Evolutionary conservation across 1,140 invertebrate genomes (phyloP).

Genomic region (Camponotus vicinus): DNA sequence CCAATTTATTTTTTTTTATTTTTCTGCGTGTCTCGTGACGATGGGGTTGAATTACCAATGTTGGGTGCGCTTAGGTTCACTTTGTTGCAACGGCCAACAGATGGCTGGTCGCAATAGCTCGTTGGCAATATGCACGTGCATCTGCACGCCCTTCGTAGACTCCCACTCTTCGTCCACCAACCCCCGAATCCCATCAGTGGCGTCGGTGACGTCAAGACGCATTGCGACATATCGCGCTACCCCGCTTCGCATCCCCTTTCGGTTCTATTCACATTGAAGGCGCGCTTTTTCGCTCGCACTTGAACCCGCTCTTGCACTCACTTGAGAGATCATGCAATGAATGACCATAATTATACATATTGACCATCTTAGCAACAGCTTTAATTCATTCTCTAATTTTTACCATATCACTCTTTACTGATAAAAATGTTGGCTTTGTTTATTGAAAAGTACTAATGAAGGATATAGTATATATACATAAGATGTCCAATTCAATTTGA

Average conservation of each 20-base stretch:
- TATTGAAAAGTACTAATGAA: background rate
- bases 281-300: constrained; percentile 48
- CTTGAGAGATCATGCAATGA: background rate
- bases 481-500: no score
- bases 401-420: background rate
- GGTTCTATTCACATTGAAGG: constrained; percentile 26
- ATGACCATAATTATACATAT: background rate
- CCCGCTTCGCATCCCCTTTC: constrained; percentile 57
- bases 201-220: constrained; percentile 84
- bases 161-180: constrained; percentile 50
- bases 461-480: no score
- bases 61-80: constrained; percentile 14
- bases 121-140: constrained; percentile 67
- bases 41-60: constrained; percentile 64
- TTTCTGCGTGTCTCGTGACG: background rate
- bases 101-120: constrained; percentile 72
- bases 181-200: constrained; percentile 78
- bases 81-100: constrained; percentile 62
- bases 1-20: constrained; percentile 29
- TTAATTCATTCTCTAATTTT: constrained; percentile 4
- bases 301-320: background rate
- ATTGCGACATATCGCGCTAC: constrained; percentile 83
- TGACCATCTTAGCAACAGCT: background rate
- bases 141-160: constrained; percentile 63
- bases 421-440: background rate